Conservation (phyloP, 2,797 vertebrate genomes). For the Streptopelia turtur region DNA sequence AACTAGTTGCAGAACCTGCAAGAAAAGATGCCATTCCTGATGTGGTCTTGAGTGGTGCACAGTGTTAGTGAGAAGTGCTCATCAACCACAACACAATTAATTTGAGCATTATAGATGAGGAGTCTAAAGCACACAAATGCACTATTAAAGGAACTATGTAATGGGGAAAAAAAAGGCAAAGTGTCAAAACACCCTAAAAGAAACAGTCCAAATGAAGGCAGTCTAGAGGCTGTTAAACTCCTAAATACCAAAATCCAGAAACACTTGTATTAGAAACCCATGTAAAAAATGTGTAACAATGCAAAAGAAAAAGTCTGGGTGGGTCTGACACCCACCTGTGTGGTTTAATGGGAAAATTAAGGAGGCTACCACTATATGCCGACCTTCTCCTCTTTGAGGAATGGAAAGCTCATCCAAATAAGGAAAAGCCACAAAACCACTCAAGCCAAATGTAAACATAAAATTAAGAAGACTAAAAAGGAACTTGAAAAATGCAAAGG, state of each 20-base stretch:
- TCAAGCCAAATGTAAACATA: neutral
- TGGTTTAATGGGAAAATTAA: neutral
- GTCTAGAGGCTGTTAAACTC: neutral
- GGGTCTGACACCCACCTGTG: neutral
- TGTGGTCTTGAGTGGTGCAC: neutral
- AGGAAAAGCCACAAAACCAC: neutral
- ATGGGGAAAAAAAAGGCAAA: neutral
- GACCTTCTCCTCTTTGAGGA: neutral
- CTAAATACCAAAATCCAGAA: neutral
- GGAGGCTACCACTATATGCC: neutral
- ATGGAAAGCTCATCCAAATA: neutral
- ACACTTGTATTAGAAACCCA: neutral
- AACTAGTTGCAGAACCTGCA: neutral
- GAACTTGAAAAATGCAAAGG: conserved; percentile 2
- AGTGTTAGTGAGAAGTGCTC: neutral
- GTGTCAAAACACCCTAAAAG: neutral
- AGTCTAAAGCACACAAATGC: neutral
- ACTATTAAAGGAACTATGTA: neutral
- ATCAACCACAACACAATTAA: neutral
- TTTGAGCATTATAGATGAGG: neutral
- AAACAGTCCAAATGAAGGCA: neutral
- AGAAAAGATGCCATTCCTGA: neutral
- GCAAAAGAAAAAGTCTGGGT: neutral
- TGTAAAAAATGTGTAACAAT: neutral
- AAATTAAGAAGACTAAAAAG: neutral